Evolutionary conservation across 2,797 vertebrate genomes (phyloP).

Genomic region (Alca torda): DNA sequence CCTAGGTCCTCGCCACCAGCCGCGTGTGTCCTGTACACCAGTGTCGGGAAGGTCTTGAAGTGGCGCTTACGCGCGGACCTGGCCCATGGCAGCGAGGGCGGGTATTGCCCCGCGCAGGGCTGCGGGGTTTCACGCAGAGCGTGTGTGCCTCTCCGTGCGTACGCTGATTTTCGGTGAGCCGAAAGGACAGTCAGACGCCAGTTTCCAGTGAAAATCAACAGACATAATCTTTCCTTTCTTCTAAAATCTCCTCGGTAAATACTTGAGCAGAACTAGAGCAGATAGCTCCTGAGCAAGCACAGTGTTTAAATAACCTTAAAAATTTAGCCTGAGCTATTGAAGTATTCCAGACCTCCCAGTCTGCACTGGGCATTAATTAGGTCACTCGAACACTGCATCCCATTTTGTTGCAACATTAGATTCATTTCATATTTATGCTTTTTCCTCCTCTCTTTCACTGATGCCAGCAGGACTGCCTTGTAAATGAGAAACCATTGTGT

Average conservation of each 20-base stretch:
- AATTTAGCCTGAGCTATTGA: not conserved
- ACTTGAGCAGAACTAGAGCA: not conserved
- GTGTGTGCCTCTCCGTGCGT: not conserved
- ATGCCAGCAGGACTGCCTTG: constrained; percentile 40
- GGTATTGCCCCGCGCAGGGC: not conserved
- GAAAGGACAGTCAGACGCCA: not conserved
- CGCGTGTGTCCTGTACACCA: not conserved
- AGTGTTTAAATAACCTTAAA: constrained; percentile 8
- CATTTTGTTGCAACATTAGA: constrained; percentile 50
- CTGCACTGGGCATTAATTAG: constrained; percentile 45
- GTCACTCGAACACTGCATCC: constrained; percentile 28
- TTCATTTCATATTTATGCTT: constrained; percentile 46
- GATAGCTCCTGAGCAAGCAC: not conserved
- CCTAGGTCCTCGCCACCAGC: not conserved
- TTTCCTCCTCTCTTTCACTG: constrained; percentile 44
- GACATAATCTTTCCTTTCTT: not conserved
- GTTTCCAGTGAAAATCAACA: not conserved
- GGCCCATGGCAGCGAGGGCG: not conserved
- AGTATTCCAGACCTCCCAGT: not conserved
- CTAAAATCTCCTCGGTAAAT: not conserved
- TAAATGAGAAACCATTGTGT: constrained; percentile 58
- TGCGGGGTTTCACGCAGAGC: rapidly evolving
- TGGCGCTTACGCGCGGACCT: rapidly evolving
- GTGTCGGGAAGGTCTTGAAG: not conserved
- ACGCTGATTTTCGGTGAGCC: not conserved